Evolutionary conservation across 2,797 vertebrate genomes (phyloP).

Genomic region (Tachyglossus aculeatus): DNA sequence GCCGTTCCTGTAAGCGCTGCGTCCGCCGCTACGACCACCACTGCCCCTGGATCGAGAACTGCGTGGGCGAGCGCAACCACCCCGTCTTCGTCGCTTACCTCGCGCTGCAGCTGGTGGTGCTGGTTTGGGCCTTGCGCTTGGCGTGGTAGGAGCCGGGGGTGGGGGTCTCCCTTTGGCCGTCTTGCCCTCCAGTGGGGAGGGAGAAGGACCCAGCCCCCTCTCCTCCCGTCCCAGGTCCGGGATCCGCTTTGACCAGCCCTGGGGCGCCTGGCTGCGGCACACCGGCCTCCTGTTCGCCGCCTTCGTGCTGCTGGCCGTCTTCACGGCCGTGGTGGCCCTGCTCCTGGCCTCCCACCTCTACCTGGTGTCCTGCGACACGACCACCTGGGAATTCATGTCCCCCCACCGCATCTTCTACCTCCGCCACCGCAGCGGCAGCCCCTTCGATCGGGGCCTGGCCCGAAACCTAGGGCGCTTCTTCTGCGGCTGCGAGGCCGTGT

Average conservation of each 20-base stretch:
- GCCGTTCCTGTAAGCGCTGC: conserved; percentile 87
- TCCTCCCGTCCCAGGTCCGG: conserved; percentile 82
- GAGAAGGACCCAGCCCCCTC: neutral
- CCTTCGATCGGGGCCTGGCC: conserved; percentile 88
- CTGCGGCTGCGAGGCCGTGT: conserved; percentile 81
- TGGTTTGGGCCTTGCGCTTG: conserved; percentile 86
- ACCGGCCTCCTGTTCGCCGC: conserved; percentile 81
- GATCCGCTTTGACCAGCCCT: conserved; percentile 74
- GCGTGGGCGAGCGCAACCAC: conserved; percentile 92
- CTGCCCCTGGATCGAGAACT: conserved; percentile 97
- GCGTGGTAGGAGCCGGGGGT: conserved; percentile 82
- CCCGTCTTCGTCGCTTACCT: conserved; percentile 89
- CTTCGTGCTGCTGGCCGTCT: conserved; percentile 74
- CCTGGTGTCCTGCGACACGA: conserved; percentile 90
- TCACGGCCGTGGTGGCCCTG: conserved; percentile 79
- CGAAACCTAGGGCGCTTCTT: conserved; percentile 93
- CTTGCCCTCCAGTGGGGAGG: neutral
- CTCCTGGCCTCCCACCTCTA: conserved; percentile 91
- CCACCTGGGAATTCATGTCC: conserved; percentile 97
- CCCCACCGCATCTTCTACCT: conserved; percentile 94
- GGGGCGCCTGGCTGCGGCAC: conserved; percentile 82
- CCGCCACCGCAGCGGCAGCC: conserved; percentile 84
- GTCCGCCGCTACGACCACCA: conserved; percentile 94
- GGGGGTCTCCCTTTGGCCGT: neutral
- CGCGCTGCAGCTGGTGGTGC: conserved; percentile 83